These are phyloP conservation scores for Ceraclea dissimilis DNA, from an alignment of 2,888 invertebrate genomes.

Conservation along the genomic window DNA sequence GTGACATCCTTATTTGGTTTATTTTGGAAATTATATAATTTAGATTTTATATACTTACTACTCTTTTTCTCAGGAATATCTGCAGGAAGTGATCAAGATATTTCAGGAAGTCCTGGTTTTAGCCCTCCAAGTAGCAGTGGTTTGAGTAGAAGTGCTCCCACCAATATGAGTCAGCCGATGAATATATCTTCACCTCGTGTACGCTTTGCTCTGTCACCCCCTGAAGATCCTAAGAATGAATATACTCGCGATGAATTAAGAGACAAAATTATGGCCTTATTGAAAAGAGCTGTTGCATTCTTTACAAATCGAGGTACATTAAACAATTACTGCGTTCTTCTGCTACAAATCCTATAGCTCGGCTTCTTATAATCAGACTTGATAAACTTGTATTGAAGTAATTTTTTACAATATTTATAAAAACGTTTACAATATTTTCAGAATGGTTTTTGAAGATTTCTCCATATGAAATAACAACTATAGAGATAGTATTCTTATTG, in stretches of 20 bases:
- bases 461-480: not conserved
- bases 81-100: constrained; percentile 10
- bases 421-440: not conserved
- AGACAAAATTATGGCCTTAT: constrained; percentile 45
- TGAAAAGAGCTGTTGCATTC: constrained; percentile 47
- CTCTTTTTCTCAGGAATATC: constrained; percentile 5
- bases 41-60: too few species aligned
- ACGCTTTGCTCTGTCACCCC: not conserved
- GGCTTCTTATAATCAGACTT: too few species aligned
- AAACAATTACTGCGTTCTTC: too few species aligned
- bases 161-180: not conserved
- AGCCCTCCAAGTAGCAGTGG: not conserved
- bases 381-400: too few species aligned
- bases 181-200: not conserved
- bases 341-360: too few species aligned
- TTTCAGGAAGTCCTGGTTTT: not conserved
- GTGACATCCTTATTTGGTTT: too few species aligned
- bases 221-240: constrained; percentile 20
- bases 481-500: not conserved
- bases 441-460: not conserved
- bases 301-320: constrained; percentile 33
- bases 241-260: constrained; percentile 39
- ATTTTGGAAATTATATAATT: too few species aligned
- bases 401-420: too few species aligned
- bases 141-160: not conserved